phyloP scores from a whole-genome alignment of 1,140 invertebrate species.

The Caligus rogercresseyi region DNA sequence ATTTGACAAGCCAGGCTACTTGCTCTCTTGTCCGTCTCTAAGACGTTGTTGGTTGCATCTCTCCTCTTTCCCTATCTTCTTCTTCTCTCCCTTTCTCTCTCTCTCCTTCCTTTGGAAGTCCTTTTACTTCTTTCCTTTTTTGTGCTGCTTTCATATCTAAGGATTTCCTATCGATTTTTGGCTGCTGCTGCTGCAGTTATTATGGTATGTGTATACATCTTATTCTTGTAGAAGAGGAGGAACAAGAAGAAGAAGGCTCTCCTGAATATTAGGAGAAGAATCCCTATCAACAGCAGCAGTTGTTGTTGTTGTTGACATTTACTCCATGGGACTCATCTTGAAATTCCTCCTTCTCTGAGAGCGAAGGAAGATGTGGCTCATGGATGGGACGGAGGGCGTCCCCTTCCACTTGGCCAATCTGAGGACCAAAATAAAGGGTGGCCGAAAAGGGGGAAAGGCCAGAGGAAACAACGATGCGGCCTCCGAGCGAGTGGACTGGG shows the following conservation, averaged over 20 bases:
- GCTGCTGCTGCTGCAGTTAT: neutral
- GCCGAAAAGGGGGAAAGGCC: neutral
- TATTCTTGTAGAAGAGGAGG: too few species aligned
- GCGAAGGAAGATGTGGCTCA: neutral
- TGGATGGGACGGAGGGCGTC: neutral
- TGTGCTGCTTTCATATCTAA: neutral
- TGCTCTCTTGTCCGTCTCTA: neutral
- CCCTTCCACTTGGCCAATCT: constrained; percentile 5
- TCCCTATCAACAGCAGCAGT: neutral
- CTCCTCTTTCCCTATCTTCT: neutral
- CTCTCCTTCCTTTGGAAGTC: neutral
- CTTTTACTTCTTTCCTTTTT: neutral
- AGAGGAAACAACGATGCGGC: neutral
- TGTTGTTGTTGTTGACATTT: neutral
- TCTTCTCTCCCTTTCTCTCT: neutral
- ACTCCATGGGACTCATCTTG: neutral
- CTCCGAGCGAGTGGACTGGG: constrained; percentile 8
- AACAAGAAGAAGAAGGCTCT: neutral
- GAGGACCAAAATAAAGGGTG: constrained; percentile 6
- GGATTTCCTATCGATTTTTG: neutral
- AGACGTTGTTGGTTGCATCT: neutral
- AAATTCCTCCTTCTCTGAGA: neutral
- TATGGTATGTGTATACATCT: neutral
- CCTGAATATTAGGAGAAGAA: neutral
- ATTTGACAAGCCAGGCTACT: neutral